Evolutionary conservation across 2,797 vertebrate genomes (phyloP).

Genomic region (Pangasius krempfi): DNA sequence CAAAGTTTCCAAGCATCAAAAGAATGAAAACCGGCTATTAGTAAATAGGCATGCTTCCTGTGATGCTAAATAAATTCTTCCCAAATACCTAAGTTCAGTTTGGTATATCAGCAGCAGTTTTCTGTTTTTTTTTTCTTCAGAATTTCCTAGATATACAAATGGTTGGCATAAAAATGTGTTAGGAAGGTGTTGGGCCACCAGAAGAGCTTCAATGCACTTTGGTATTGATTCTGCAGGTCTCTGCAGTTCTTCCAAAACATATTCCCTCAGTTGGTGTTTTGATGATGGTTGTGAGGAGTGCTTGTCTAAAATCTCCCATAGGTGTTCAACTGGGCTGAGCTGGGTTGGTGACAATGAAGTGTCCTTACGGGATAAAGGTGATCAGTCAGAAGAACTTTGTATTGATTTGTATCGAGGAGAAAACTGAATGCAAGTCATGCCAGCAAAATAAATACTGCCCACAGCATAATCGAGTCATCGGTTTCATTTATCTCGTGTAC

Average conservation of each 20-base stretch:
- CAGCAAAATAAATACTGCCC: neutral
- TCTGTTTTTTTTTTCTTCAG: neutral
- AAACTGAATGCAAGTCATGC: neutral
- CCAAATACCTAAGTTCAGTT: neutral
- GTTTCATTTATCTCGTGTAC: neutral
- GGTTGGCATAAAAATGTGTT: neutral
- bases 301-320: no score
- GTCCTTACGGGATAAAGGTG: neutral
- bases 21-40: constrained; percentile 25
- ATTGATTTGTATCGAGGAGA: neutral
- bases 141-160: neutral
- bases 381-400: neutral
- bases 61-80: constrained; percentile 25
- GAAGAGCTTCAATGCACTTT: neutral
- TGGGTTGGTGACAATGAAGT: neutral
- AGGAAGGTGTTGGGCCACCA: neutral
- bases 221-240: neutral
- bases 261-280: neutral
- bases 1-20: constrained; percentile 25
- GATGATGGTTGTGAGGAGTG: neutral
- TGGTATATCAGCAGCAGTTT: constrained; percentile 6
- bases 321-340: neutral
- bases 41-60: constrained; percentile 2
- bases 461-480: neutral
- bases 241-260: neutral